A percentile compares a stretch with the other conserved stretches of the same genome.
These are phyloP conservation scores for Amphimedon queenslandica DNA, from an alignment of 37 sponge, comb jelly and placozoan species.

Conservation along the genomic window DNA sequence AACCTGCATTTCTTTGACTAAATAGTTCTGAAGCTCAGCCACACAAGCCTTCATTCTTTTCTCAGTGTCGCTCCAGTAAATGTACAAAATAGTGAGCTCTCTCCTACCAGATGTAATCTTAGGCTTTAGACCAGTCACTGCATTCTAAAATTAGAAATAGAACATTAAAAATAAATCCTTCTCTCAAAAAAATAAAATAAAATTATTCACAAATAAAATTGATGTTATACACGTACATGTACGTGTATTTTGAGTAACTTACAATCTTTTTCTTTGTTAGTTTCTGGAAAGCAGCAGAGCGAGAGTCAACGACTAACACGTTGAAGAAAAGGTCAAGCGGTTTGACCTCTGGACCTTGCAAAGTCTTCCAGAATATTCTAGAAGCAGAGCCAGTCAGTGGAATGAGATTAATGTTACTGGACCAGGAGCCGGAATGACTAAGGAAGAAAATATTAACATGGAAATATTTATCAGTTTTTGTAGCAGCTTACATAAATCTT, in stretches of 20 bases:
- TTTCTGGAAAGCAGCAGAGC: conserved; percentile 18
- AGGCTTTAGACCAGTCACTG: conserved; percentile 32
- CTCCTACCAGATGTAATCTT: conserved; percentile 6
- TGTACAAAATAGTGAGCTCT: conserved; percentile 43
- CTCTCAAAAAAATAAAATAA: background rate
- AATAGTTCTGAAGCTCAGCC: conserved; percentile 43
- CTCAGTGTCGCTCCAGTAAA: conserved; percentile 51
- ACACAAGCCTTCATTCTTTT: conserved; percentile 39
- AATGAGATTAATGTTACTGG: conserved; percentile 37
- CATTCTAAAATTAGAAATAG: conserved; percentile 15
- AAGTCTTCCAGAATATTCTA: conserved; percentile 43
- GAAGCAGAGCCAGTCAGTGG: conserved; percentile 36
- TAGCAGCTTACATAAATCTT: conserved; percentile 21
- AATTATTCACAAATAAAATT: background rate
- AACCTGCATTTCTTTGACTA: conserved; percentile 56
- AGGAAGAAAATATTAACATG: background rate
- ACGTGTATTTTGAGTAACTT: conserved; percentile 1
- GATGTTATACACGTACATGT: conserved; percentile 1
- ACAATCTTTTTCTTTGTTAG: conserved; percentile 34
- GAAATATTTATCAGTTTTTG: background rate
- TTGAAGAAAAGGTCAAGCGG: conserved; percentile 19
- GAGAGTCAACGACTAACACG: conserved; percentile 13
- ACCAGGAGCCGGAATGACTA: conserved; percentile 63
- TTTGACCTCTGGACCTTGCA: conserved; percentile 51
- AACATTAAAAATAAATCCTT: background rate